Base-by-base conservation (phyloP, 1,140 invertebrate genomes). In the Bilobella aurantiaca region DNA sequence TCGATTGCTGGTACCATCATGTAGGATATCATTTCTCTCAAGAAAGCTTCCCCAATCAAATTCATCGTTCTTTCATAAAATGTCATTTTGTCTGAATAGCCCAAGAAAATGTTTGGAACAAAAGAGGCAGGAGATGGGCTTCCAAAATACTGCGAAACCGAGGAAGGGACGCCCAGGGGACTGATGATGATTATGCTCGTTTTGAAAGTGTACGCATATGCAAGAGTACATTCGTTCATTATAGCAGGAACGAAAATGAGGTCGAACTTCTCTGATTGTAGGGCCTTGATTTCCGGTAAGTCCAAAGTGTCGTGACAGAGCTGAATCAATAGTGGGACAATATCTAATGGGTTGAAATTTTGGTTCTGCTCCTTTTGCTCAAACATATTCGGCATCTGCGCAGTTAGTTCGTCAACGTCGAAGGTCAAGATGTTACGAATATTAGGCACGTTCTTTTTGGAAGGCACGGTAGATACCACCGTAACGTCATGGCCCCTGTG, bases 51-150 rank as follows among this genome's bases (percentile, higher is more conserved):
- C 23, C 8, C 28, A 14, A 59, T 3, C 3, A 29, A 8, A 27
- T 62, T 47, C 21, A 47, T 0, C 5, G 80, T 21, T 21, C 81
- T 70, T 66, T 83, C 74, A 29, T 63, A 66, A 32, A 66, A 66
- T 12, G 37, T 66, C 65, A 66, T 66, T 3, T 58, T 47, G 34
- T 63, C 37, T 1, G 31, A 16, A 28, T 42, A 63, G 5, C 37
- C 21, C 5, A 58, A 3, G 31, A 68, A 32, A 1, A 57, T 0
- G 27, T 18, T 62, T 2, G 67, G 64, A 29, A 69, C 58, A 30
- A 57, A 67, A 8, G 42, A 63, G 2, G 49, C 8, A 18, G 29
- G 53, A 12, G 53, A 21, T 12, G 53, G 53, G 14, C 12, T 23
- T 8, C 53, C 53, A 21, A 8, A 23, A 57, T 28, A 23, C 27